These are phyloP conservation scores for Coluber constrictor DNA, from an alignment of 2,797 vertebrate species.

Conservation along the genomic window DNA sequence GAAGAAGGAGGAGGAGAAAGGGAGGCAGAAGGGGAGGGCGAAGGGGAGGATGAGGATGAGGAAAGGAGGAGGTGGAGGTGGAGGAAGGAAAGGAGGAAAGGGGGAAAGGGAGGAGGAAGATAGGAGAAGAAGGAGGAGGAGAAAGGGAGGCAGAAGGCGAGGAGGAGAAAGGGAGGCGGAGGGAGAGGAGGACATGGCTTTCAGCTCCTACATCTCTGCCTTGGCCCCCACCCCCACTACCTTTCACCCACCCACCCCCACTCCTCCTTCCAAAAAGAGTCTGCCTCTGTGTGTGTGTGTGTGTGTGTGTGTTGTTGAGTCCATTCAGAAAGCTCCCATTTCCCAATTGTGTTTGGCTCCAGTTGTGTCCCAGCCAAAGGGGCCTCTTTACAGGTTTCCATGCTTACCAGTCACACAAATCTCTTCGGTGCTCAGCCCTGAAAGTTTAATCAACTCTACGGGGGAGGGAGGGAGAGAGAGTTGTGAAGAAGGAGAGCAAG, in stretches of 20 bases:
- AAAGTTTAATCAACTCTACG: neutral
- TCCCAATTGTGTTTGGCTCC: neutral
- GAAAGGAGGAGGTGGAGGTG: too few species aligned
- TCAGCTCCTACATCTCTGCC: neutral
- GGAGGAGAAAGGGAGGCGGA: neutral
- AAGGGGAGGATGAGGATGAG: too few species aligned
- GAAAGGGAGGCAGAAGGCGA: too few species aligned
- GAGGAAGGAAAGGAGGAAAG: too few species aligned
- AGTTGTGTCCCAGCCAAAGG: neutral
- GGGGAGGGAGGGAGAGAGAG: too few species aligned
- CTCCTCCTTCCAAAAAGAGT: neutral
- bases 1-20: too few species aligned
- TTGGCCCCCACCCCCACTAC: neutral
- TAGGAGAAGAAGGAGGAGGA: too few species aligned
- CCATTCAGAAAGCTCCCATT: neutral
- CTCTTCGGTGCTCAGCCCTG: neutral
- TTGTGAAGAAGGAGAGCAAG: neutral
- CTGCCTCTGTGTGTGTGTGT: neutral
- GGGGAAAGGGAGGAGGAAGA: too few species aligned
- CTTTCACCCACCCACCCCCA: neutral
- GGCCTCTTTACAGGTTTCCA: slow-evolving; percentile 1
- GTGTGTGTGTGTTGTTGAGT: too few species aligned
- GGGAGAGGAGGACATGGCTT: neutral
- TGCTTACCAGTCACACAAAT: slow-evolving; percentile 7
- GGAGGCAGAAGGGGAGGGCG: accelerated